phyloP scores from a whole-genome alignment of 1,140 invertebrate species.

The Dendroctonus valens region DNA sequence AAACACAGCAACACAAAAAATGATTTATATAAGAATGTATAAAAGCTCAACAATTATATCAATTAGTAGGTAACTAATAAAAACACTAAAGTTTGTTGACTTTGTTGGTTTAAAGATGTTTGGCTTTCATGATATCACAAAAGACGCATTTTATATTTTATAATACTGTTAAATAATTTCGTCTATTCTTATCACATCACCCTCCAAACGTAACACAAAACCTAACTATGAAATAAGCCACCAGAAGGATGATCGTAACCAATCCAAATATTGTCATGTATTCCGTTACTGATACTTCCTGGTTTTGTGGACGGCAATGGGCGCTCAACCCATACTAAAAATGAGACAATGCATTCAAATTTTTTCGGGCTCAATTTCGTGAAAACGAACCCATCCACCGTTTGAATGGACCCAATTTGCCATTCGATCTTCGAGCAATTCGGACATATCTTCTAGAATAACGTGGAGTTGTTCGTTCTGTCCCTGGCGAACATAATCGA shows the following conservation, averaged over 20 bases:
- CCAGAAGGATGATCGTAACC: constrained; percentile 32
- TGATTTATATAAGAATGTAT: too few species aligned
- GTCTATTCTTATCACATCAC: neutral
- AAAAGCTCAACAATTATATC: too few species aligned
- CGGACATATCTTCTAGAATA: constrained; percentile 60
- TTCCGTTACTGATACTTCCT: constrained; percentile 37
- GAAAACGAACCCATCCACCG: constrained; percentile 65
- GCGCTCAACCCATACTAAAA: constrained; percentile 35
- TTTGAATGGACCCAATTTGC: constrained; percentile 68
- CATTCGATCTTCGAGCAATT: constrained; percentile 65
- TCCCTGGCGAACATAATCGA: constrained; percentile 67
- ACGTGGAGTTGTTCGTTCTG: constrained; percentile 64
- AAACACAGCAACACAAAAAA: too few species aligned
- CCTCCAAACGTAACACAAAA: constrained; percentile 32
- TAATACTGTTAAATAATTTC: neutral
- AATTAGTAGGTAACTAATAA: too few species aligned
- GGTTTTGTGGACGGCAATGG: constrained; percentile 33
- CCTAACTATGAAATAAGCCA: constrained; percentile 38
- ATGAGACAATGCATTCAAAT: constrained; percentile 2
- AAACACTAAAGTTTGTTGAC: too few species aligned
- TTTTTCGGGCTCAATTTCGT: neutral
- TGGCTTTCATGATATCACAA: too few species aligned
- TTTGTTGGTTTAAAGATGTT: too few species aligned
- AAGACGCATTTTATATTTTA: neutral
- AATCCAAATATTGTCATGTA: constrained; percentile 39